Evolutionary conservation across 2,113 vertebrate species (phyloP).

Genomic region (Panthera uncia): DNA sequence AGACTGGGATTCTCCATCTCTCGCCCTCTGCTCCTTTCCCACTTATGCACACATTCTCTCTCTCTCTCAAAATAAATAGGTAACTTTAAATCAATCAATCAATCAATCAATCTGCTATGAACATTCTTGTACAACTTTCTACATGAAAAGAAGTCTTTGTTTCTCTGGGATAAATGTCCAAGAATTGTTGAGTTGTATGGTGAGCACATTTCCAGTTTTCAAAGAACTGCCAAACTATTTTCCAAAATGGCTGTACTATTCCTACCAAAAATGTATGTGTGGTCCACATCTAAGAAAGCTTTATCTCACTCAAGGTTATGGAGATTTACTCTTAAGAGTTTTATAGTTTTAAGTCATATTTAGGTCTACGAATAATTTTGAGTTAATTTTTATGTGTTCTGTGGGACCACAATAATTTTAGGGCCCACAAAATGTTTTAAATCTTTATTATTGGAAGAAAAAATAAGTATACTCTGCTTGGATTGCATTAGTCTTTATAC

Average conservation of each 20-base stretch:
- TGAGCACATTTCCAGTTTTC: conserved; percentile 22
- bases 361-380: neutral
- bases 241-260: neutral
- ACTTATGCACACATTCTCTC: too few species aligned
- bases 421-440: neutral
- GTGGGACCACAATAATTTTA: neutral
- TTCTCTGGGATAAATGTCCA: neutral
- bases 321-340: neutral
- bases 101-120: neutral
- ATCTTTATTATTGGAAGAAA: neutral
- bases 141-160: neutral
- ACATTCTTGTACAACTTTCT: neutral
- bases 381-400: neutral
- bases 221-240: neutral
- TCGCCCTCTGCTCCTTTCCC: too few species aligned
- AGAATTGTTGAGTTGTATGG: neutral
- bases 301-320: neutral
- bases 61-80: too few species aligned
- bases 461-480: neutral
- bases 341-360: neutral
- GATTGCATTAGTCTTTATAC: conserved; percentile 9
- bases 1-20: too few species aligned
- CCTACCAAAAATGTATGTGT: neutral
- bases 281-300: neutral
- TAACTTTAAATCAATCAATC: too few species aligned